Conservation (phyloP, 2,797 vertebrate species). For the Acanthis flammea region DNA sequence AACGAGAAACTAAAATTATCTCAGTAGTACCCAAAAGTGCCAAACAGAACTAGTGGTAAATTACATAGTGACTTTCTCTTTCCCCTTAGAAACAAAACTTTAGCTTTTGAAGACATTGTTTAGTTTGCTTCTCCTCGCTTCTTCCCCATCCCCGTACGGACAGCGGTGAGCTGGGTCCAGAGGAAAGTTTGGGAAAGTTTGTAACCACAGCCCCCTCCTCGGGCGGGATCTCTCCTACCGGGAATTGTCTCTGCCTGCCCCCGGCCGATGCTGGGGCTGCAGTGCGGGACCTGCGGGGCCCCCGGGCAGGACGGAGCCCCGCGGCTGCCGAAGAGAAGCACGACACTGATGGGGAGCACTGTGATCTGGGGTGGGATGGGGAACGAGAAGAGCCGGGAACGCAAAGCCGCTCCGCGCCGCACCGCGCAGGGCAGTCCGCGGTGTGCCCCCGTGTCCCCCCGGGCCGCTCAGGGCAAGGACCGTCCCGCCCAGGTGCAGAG, state of each 20-base stretch:
- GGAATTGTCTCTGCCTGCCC: not conserved
- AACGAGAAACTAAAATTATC: not conserved
- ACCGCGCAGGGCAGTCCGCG: too few species aligned
- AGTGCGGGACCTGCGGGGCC: not conserved
- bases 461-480: not conserved
- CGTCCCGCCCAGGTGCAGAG: not conserved
- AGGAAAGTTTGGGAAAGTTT: not conserved
- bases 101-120: not conserved
- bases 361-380: not conserved
- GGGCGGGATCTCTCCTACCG: not conserved
- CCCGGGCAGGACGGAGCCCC: not conserved
- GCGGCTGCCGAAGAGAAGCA: too few species aligned
- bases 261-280: not conserved
- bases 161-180: not conserved
- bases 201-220: not conserved
- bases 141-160: not conserved
- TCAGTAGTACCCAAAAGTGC: not conserved
- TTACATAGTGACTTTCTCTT: not conserved
- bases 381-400: not conserved
- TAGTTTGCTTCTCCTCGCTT: not conserved
- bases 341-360: not conserved
- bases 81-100: not conserved
- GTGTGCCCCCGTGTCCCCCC: not conserved
- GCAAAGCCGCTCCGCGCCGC: not conserved
- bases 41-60: not conserved